These are phyloP conservation scores for Xenentodon cancila DNA, from an alignment of 2,797 vertebrate species.

Conservation along the genomic window DNA sequence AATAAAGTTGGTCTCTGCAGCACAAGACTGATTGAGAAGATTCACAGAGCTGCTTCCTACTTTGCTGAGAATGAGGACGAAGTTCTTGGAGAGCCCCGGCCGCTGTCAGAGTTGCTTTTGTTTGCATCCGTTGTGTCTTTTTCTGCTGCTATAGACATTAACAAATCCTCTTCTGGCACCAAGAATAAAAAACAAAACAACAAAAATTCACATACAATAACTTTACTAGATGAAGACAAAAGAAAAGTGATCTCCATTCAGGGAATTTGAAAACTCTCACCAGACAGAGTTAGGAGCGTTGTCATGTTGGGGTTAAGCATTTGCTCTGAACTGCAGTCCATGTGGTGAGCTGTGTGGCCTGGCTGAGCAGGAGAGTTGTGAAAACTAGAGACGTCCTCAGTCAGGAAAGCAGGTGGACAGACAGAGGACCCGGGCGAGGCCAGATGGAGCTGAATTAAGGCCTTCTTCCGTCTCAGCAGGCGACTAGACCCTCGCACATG, in stretches of 20 bases:
- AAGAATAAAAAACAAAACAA: neutral
- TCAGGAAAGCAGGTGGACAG: neutral
- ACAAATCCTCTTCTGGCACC: constrained; percentile 77
- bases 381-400: constrained; percentile 1
- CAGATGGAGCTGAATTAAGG: constrained; percentile 65
- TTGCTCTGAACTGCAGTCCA: neutral
- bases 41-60: constrained; percentile 37
- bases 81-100: constrained; percentile 73
- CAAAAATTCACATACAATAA: neutral
- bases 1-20: neutral
- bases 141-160: constrained; percentile 69
- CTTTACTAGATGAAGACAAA: neutral
- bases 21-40: neutral
- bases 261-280: constrained; percentile 56
- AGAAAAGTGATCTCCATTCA: too few relatives aligned
- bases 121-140: constrained; percentile 41
- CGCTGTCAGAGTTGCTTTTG: constrained; percentile 79
- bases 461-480: constrained; percentile 80
- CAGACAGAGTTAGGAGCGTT: constrained; percentile 70
- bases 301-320: constrained; percentile 43
- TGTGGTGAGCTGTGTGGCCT: neutral
- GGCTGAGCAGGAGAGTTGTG: neutral
- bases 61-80: constrained; percentile 57
- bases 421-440: constrained; percentile 30
- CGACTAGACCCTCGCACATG: constrained; percentile 37